Evolutionary conservation across 2,797 vertebrate species (phyloP), one percentile per base, ranked within the genome.

Genomic region (Tachyglossus aculeatus): DNA sequence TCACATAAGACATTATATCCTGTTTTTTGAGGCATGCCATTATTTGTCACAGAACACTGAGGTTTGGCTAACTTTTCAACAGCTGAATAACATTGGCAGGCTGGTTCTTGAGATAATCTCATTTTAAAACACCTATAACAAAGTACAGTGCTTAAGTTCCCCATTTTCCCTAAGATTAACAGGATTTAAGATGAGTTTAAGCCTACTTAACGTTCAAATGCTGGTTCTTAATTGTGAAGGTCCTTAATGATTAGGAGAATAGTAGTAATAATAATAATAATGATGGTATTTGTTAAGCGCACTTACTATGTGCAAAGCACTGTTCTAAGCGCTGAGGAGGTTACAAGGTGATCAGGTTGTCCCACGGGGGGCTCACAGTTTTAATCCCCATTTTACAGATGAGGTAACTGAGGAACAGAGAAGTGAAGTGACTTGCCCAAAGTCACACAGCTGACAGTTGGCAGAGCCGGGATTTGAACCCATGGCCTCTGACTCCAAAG

Each of bases 81-180:
- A 38, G 40, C 44, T 51, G 5, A 60, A 18, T 67, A 56, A 25
- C 33, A 25, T 33, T n/a, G 24, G 19, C 33, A 22, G 34, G 32
- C 33, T 67, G 41, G 6, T 73, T 75, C 32, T 72, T 66, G 44
- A 60, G 61, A 43, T 39, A 51, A 47, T 66, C 19, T 18, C 16
- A 51, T 67, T 69, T 78, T 63, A 38, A 73, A 68, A 69, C 66
- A 43, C 66, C n/a, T 64, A 19, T 31, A 2, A 9, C 64, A n/a
- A n/a, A 73, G 13, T 6, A 25, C 38, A 55, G 12, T 60, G 14
- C 55, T 36, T 14, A 74, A 15, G n/a, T 25, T 39, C 15, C 8
- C 56, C 25, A 64, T 3, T 77, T 74, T 54, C 43, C 29, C 43
- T 67, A 64, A 44, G 56, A 64, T 11, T 47, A 32, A 67, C 10